phyloP scores from a whole-genome alignment of 1,140 invertebrate species.

The Lanistes nyassanus region DNA sequence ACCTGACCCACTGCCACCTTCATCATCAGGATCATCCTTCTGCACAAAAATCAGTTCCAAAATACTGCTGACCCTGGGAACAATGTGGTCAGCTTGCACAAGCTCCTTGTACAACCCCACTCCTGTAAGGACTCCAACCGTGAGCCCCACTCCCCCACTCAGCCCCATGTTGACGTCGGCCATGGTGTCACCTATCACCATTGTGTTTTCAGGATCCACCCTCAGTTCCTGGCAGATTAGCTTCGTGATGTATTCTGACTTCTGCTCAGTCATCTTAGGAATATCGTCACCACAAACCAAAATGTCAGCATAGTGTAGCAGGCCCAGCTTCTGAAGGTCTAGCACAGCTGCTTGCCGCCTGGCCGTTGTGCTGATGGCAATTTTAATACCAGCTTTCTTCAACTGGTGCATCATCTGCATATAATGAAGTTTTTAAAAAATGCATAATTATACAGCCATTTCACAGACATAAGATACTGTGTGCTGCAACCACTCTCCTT shows the following conservation, averaged over 20 bases:
- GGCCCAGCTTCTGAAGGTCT: conserved; percentile 55
- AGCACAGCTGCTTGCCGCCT: conserved; percentile 57
- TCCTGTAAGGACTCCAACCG: conserved; percentile 67
- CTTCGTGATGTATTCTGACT: conserved; percentile 52
- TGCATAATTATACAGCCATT: no score
- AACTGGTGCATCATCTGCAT: conserved; percentile 59
- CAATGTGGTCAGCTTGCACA: conserved; percentile 53
- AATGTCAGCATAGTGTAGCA: conserved; percentile 64
- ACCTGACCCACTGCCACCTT: not conserved
- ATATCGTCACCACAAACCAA: conserved; percentile 69
- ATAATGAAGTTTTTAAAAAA: no score
- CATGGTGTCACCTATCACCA: conserved; percentile 69
- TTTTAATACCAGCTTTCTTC: conserved; percentile 64
- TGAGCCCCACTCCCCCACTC: conserved; percentile 62
- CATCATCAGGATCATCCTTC: conserved; percentile 57
- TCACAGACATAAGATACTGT: no score
- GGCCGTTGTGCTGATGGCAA: conserved; percentile 68
- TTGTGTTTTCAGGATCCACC: conserved; percentile 57
- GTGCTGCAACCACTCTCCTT: no score
- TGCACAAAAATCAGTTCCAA: conserved; percentile 51
- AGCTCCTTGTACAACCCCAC: conserved; percentile 49
- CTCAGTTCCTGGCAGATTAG: conserved; percentile 66
- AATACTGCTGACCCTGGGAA: conserved; percentile 47
- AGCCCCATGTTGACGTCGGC: conserved; percentile 67
- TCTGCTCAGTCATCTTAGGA: conserved; percentile 48